These are phyloP conservation scores for Drosophila anomalata DNA, from an alignment of 2,888 invertebrate species.

Conservation along the genomic window DNA sequence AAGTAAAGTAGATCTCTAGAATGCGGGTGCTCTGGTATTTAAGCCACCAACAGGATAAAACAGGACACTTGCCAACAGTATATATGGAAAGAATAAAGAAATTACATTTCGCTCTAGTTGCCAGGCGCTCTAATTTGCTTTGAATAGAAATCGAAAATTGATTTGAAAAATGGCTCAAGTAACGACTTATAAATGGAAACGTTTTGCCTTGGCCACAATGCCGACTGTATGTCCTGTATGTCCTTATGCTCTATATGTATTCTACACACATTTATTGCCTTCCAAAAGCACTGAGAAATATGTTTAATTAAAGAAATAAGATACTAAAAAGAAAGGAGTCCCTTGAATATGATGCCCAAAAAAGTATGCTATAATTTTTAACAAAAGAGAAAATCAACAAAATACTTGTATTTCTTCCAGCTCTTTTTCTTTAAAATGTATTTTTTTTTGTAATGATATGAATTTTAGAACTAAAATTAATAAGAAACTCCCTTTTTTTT, in stretches of 20 bases:
- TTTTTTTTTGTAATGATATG: too few relatives aligned
- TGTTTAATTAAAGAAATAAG: not conserved
- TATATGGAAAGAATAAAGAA: not conserved
- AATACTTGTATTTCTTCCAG: not conserved
- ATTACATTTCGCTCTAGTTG: conserved; percentile 27
- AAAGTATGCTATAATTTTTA: not conserved
- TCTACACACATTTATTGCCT: not conserved
- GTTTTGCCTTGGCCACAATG: conserved; percentile 14
- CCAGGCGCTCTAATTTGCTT: conserved; percentile 16
- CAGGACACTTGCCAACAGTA: conserved; percentile 6
- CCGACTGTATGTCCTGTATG: conserved; percentile 1
- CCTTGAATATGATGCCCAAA: not conserved
- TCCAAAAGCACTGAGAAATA: not conserved
- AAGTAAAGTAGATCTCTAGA: not conserved
- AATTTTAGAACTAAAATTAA: not conserved
- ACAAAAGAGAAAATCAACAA: not conserved
- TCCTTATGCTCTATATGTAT: not conserved
- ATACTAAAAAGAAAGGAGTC: not conserved
- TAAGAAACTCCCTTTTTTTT: not conserved
- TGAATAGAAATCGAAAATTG: conserved; percentile 43
- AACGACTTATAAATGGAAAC: conserved; percentile 32
- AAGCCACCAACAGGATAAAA: not conserved
- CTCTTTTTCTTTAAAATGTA: too few relatives aligned
- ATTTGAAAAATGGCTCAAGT: conserved; percentile 27
- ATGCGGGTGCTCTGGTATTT: conserved; percentile 14